Percentiles rank a stretch among this genome's conserved stretches.
Conservation (phyloP, 64 coral and sea anemone species). For the Catalaphyllia jardinei region DNA sequence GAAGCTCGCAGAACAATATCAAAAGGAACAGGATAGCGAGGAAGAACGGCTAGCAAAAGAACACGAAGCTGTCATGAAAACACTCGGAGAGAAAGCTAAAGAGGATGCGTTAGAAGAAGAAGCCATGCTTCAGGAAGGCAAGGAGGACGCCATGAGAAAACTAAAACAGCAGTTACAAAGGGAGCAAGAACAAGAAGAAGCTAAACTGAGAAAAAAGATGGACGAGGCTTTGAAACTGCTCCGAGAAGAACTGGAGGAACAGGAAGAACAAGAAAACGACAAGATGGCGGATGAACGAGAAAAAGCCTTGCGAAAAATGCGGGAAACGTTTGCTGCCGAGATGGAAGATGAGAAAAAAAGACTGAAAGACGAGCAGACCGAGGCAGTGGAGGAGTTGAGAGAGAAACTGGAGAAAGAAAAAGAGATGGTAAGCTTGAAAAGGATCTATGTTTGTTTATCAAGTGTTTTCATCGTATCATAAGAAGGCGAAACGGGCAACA, state of each 20-base stretch:
- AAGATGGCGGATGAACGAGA: slow-evolving; percentile 52
- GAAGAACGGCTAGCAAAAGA: slow-evolving; percentile 75
- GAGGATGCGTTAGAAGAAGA: slow-evolving; percentile 89
- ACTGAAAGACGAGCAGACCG: slow-evolving; percentile 56
- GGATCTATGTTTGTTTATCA: neutral
- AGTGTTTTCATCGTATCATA: neutral
- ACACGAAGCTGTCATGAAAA: slow-evolving; percentile 86
- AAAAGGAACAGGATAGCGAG: slow-evolving; percentile 72
- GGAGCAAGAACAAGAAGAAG: slow-evolving; percentile 78
- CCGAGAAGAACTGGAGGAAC: slow-evolving; percentile 74
- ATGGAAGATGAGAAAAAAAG: slow-evolving; percentile 73
- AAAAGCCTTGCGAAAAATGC: slow-evolving; percentile 44
- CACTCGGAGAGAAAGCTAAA: slow-evolving; percentile 76
- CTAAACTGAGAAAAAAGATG: slow-evolving; percentile 57
- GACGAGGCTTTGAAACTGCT: slow-evolving; percentile 59
- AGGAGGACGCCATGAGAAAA: slow-evolving; percentile 84
- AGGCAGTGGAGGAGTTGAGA: slow-evolving; percentile 60
- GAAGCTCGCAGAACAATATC: slow-evolving; percentile 59
- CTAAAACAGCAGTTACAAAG: slow-evolving; percentile 74
- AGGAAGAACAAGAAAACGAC: slow-evolving; percentile 72
- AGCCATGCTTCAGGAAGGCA: slow-evolving; percentile 90
- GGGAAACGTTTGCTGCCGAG: slow-evolving; percentile 69
- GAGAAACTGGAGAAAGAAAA: slow-evolving; percentile 91
- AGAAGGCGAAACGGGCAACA: too few species aligned
- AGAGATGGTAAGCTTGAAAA: slow-evolving; percentile 60